Evolutionary conservation across 1,140 invertebrate species (phyloP).

Genomic region (Centruroides sculpturatus): DNA sequence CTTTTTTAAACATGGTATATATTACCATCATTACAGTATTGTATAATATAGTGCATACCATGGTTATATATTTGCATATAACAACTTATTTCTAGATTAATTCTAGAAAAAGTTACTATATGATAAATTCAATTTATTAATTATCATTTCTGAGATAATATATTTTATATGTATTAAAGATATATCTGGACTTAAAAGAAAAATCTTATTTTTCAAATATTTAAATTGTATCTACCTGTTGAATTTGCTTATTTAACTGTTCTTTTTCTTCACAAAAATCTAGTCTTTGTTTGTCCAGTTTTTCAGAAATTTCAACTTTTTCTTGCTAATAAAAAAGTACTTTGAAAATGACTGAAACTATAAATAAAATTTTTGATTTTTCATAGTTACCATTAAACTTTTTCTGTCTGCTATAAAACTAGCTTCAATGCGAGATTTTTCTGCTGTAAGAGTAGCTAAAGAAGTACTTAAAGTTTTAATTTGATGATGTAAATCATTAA

Average conservation of each 20-base stretch:
- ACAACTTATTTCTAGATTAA: no score
- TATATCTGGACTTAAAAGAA: no score
- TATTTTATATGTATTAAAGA: no score
- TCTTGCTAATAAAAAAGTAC: slow-evolving; percentile 26
- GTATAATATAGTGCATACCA: no score
- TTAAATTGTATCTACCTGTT: not conserved
- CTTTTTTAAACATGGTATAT: no score
- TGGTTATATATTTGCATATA: no score
- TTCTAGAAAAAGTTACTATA: no score
- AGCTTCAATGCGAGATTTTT: slow-evolving; percentile 68
- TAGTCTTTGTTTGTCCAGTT: slow-evolving; percentile 2
- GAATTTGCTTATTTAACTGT: not conserved
- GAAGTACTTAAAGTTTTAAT: slow-evolving; percentile 54
- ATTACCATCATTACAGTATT: no score
- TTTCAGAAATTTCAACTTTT: slow-evolving; percentile 36
- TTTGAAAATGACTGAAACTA: not conserved
- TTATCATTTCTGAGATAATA: no score
- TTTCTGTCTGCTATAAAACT: slow-evolving; percentile 64
- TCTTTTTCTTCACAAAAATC: slow-evolving; percentile 3
- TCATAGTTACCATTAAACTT: slow-evolving; percentile 37
- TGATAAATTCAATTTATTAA: no score
- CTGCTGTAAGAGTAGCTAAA: slow-evolving; percentile 56
- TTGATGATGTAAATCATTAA: slow-evolving; percentile 32
- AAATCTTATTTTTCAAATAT: no score
- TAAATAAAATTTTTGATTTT: not conserved